Base-by-base conservation (phyloP, 2,113 vertebrate species). In the Perccottus glenii region DNA sequence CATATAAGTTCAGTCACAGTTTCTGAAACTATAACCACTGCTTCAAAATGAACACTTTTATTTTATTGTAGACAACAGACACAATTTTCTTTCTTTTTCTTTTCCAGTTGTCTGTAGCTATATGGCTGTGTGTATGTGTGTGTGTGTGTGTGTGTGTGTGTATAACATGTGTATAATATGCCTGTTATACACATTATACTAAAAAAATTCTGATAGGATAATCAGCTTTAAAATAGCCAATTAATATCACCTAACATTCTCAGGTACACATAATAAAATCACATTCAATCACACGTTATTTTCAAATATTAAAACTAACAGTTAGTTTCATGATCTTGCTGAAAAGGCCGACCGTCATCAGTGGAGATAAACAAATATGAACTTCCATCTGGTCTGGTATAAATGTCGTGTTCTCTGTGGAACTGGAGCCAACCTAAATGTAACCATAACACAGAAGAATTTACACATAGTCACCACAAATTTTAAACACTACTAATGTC, bases 281-380 rank as follows among this genome's bases (percentile, higher is more conserved):
- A 63, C 49, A 53, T 10, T 49, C 32, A 1, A 60, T 46, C 5
- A 40, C n/a, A 74, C 48, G 19, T 12, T 3, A 16, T 38, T 43
- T 1, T 46, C 5, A 60, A 32, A 50, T 33, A 0, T 4, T 4
- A 53, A 47, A 11, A 6, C 47, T 87, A 92, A 77, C 90, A 92
- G 42, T 61, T 83, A n/a, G 86, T 89, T 85, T 92, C 94, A 78
- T 90, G 73, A 15, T 61, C 2, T 16, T 50, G 65, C 5, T 65
- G 55, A 49, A 85, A 67, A 47, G 77, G 70, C 32, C 66, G 48
- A 19, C 60, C 75, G 32, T 90, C 90, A 11, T 88, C 89, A 66
- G 12, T 63, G 9, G 44, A 3, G 50, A 92, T 50, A 51, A 33
- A 0, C 43, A 91, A 8, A 42, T 63, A 67, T 14, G 57, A 64